phyloP scores from a whole-genome alignment of 2,888 invertebrate genomes.

The Parasteatoda lunata region DNA sequence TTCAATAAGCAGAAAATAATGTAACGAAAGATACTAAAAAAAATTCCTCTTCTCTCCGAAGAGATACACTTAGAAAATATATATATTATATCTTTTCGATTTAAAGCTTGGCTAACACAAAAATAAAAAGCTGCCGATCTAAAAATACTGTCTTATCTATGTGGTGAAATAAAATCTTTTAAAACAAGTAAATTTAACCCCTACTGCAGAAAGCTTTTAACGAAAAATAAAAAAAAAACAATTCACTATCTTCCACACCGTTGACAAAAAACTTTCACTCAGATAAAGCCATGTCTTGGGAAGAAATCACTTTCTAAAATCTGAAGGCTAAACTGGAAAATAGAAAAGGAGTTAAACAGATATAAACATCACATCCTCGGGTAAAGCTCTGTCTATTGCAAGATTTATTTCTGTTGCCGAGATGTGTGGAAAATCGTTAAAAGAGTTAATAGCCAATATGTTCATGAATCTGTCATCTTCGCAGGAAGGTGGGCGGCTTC shows the following conservation, averaged over 20 bases:
- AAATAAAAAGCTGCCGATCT: background rate
- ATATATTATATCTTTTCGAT: background rate
- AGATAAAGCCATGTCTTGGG: background rate
- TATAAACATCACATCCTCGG: background rate
- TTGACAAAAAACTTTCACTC: background rate
- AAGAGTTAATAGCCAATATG: slow-evolving; percentile 10
- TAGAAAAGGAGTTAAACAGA: background rate
- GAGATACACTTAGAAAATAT: background rate
- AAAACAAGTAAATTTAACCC: background rate
- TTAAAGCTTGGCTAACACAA: background rate
- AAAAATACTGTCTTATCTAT: background rate
- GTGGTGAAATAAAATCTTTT: background rate
- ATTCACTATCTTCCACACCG: background rate
- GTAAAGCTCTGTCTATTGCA: background rate
- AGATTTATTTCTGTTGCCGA: slow-evolving; percentile 21
- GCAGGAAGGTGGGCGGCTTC: slow-evolving; percentile 15
- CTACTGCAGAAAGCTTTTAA: background rate
- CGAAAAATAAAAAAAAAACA: background rate
- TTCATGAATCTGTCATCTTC: slow-evolving; percentile 20
- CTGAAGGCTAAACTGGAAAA: background rate
- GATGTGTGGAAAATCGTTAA: slow-evolving; percentile 23
- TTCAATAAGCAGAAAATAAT: no score
- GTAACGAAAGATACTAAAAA: no score
- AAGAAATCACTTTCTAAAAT: background rate
- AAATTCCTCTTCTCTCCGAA: background rate